These are phyloP conservation scores for Oenanthe oenanthe DNA, from an alignment of 2,113 vertebrate genomes.

Conservation along the genomic window DNA sequence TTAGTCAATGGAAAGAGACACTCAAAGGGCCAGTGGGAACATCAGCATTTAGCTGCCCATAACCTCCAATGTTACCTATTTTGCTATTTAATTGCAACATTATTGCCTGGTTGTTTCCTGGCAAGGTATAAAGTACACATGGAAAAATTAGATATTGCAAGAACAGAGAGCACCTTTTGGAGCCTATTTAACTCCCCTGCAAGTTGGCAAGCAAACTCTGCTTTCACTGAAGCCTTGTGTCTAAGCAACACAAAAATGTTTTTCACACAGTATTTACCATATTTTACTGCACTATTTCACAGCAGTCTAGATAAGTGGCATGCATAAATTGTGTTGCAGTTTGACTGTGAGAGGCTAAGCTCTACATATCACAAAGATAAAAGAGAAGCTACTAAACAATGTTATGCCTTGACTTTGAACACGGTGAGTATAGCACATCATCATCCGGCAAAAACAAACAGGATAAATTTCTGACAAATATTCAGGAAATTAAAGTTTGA, in stretches of 20 bases:
- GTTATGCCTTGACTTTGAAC: background rate
- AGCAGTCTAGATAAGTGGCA: background rate
- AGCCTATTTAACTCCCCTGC: background rate
- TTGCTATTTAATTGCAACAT: constrained; percentile 21
- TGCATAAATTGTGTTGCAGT: background rate
- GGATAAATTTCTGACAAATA: background rate
- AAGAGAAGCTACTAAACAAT: background rate
- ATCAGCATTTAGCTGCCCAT: background rate
- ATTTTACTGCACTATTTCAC: background rate
- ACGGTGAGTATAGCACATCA: background rate
- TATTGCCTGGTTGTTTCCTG: constrained; percentile 3
- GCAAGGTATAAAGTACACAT: constrained; percentile 27
- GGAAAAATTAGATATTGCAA: constrained; percentile 25
- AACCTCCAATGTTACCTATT: background rate
- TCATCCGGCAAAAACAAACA: background rate
- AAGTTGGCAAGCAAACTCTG: background rate
- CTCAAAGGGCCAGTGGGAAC: background rate
- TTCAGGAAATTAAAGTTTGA: constrained; percentile 26
- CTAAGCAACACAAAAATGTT: background rate
- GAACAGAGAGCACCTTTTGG: constrained; percentile 34
- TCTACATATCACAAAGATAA: background rate
- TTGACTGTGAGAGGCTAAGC: background rate
- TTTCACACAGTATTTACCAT: background rate
- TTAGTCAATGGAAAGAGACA: background rate
- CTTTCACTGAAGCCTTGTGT: background rate